Evolutionary conservation across 2,888 invertebrate genomes (phyloP).

Genomic region (Aphelenchoides bicaudatus): DNA sequence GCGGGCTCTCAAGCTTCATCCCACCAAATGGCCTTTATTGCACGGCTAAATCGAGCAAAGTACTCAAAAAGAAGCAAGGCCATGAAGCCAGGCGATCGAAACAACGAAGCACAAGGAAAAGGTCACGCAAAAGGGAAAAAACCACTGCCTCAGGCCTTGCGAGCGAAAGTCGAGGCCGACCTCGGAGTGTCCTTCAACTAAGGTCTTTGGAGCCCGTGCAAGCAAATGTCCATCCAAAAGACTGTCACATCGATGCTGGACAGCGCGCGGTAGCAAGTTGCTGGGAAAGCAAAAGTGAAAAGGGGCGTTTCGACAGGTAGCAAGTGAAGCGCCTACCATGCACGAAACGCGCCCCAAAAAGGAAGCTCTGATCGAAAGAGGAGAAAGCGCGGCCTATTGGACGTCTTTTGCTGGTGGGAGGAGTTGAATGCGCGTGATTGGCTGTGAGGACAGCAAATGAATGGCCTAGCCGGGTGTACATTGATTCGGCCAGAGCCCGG

Average conservation of each 20-base stretch:
- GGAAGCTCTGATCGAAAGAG: not conserved
- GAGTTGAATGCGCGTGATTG: too few relatives aligned
- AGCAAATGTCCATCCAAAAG: not conserved
- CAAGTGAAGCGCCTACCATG: not conserved
- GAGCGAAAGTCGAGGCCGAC: too few relatives aligned
- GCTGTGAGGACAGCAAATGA: too few relatives aligned
- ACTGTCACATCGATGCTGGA: not conserved
- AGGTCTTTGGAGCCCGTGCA: too few relatives aligned
- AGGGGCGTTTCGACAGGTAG: not conserved
- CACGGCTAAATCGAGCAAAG: too few relatives aligned
- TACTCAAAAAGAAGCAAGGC: too few relatives aligned
- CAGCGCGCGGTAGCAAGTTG: not conserved
- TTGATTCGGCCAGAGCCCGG: too few relatives aligned
- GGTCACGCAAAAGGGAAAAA: not conserved
- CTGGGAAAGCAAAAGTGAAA: slow-evolving; percentile 15
- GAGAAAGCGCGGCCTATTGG: not conserved
- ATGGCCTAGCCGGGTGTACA: too few relatives aligned
- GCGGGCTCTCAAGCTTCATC: slow-evolving; percentile 17
- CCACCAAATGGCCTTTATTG: not conserved
- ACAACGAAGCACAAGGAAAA: not conserved
- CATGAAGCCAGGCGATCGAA: not conserved
- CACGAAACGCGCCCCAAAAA: not conserved
- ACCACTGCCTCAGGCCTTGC: not conserved
- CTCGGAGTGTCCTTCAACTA: too few relatives aligned
- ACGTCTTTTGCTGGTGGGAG: not conserved